These are phyloP conservation scores for Aegithalos caudatus DNA, from an alignment of 2,113 vertebrate species.

Conservation along the genomic window DNA sequence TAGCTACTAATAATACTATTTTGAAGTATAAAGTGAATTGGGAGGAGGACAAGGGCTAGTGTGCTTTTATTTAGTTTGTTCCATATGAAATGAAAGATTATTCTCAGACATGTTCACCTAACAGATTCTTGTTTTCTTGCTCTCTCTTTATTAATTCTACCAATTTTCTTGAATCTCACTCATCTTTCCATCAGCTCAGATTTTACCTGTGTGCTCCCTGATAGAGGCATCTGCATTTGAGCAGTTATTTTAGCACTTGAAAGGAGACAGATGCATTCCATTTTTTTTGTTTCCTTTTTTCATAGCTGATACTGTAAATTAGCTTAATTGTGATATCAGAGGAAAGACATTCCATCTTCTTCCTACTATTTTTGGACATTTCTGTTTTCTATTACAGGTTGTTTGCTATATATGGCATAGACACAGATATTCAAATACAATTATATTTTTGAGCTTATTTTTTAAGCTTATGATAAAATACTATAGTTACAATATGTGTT, in stretches of 20 bases:
- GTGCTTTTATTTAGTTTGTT: neutral
- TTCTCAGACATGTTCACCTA: neutral
- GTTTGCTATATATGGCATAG: neutral
- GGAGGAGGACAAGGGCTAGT: neutral
- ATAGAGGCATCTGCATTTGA: neutral
- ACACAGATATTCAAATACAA: neutral
- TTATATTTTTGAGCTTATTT: neutral
- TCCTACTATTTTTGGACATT: neutral
- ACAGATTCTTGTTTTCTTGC: neutral
- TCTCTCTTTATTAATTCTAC: neutral
- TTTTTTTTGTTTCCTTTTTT: neutral
- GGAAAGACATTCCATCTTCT: neutral
- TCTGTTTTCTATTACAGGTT: neutral
- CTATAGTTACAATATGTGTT: accelerated
- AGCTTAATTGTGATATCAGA: neutral
- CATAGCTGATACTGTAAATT: neutral
- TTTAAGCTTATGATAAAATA: neutral
- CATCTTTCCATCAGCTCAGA: neutral
- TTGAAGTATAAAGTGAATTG: neutral
- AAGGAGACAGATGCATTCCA: neutral
- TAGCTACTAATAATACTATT: neutral
- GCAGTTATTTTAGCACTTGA: neutral
- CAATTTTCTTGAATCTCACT: neutral
- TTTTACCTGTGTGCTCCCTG: neutral
- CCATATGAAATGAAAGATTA: neutral